phyloP scores from a whole-genome alignment of 2,797 vertebrate species.

The Esox lucius region DNA sequence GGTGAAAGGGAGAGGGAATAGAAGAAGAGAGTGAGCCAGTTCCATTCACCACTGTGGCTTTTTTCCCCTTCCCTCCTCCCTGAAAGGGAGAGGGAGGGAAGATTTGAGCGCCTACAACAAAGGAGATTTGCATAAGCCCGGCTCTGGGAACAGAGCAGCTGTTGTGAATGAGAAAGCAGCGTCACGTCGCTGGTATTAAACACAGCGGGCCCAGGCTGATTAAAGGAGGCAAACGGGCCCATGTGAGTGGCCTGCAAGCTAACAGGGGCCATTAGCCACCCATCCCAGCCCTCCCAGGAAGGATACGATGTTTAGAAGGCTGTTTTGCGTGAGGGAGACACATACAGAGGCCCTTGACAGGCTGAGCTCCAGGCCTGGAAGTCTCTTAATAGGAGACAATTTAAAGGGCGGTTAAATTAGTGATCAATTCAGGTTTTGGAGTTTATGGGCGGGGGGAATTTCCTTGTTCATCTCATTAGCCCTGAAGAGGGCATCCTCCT shows the following conservation, averaged over 20 bases:
- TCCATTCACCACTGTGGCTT: conserved; percentile 53
- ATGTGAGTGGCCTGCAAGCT: conserved; percentile 60
- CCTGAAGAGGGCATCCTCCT: conserved; percentile 52
- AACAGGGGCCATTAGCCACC: conserved; percentile 62
- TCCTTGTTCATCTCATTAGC: conserved; percentile 71
- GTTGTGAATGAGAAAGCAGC: conserved; percentile 78
- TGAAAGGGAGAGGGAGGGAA: conserved; percentile 64
- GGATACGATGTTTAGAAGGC: background rate
- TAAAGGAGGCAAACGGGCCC: conserved; percentile 70
- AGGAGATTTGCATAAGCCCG: conserved; percentile 79
- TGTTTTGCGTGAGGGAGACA: background rate
- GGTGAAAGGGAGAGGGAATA: conserved; percentile 37
- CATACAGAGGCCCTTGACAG: conserved; percentile 50
- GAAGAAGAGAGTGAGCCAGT: conserved; percentile 31
- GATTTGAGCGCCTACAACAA: conserved; percentile 76
- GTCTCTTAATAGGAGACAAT: conserved; percentile 67
- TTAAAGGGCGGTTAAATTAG: conserved; percentile 66
- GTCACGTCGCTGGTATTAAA: conserved; percentile 68
- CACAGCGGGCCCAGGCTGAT: conserved; percentile 70
- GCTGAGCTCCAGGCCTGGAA: conserved; percentile 60
- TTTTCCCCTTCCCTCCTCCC: conserved; percentile 51
- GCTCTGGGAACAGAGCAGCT: conserved; percentile 78
- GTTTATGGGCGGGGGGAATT: conserved; percentile 59
- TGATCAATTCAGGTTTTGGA: conserved; percentile 68
- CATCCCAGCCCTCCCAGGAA: conserved; percentile 33